Conservation (phyloP, 2,113 vertebrate species). For the Paradoxurus hermaphroditus region DNA sequence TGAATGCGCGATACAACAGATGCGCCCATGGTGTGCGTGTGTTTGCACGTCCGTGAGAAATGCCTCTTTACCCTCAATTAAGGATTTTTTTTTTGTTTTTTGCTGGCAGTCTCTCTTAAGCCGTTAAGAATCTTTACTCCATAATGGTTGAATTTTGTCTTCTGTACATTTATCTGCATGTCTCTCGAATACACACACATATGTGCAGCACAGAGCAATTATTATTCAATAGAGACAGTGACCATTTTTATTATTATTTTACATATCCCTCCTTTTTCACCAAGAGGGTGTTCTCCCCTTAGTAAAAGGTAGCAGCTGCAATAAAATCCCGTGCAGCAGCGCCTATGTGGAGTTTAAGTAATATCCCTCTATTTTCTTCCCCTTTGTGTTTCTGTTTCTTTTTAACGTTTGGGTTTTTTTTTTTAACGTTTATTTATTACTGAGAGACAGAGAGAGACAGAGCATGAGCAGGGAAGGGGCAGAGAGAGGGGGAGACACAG, state of each 20-base stretch:
- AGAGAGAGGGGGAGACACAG: too few species aligned
- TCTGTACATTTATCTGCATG: not conserved
- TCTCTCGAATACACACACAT: not conserved
- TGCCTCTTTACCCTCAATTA: not conserved
- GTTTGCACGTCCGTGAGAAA: not conserved
- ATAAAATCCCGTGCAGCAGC: not conserved
- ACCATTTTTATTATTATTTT: not conserved
- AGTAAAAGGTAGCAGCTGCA: not conserved
- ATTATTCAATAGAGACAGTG: not conserved
- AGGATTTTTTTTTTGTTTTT: not conserved
- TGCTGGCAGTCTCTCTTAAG: not conserved
- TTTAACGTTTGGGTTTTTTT: too few species aligned
- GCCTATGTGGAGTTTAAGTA: fast-evolving
- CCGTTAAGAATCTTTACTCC: not conserved
- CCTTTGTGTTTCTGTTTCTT: fast-evolving
- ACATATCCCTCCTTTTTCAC: not conserved
- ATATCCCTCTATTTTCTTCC: not conserved
- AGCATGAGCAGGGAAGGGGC: too few species aligned
- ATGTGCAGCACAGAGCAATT: not conserved
- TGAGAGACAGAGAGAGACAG: too few species aligned
- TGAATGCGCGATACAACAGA: not conserved
- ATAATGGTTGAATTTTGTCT: not conserved
- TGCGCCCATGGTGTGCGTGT: not conserved
- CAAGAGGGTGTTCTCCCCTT: not conserved
- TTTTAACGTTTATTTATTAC: too few species aligned